Conservation (phyloP, 2,888 invertebrate species). For the Nymphalis polychloros region DNA sequence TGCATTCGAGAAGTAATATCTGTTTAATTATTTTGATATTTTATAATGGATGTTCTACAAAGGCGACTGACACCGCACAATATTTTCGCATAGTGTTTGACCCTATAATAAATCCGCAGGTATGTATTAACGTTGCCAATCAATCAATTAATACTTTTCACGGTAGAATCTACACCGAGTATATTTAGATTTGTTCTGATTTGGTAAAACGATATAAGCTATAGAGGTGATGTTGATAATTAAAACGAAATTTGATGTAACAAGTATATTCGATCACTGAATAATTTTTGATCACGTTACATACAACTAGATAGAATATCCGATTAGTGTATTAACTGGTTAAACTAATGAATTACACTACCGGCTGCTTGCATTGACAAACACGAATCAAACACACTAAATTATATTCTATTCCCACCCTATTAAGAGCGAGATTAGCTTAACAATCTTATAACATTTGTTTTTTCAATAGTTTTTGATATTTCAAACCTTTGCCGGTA, state of each 20-base stretch:
- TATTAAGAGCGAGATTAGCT: not conserved
- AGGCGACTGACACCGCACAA: no score
- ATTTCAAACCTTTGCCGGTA: no score
- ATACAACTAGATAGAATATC: constrained; percentile 68
- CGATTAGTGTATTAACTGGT: constrained; percentile 48
- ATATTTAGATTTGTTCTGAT: no score
- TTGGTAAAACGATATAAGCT: no score
- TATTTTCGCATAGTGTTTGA: no score
- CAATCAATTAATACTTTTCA: no score
- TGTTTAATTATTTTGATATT: no score
- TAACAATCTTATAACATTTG: constrained; percentile 1
- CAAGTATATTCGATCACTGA: constrained; percentile 82
- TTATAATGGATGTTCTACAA: no score
- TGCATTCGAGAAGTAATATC: no score
- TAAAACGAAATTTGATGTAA: constrained; percentile 62
- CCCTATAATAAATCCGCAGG: no score
- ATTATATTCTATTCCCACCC: not conserved
- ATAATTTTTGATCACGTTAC: constrained; percentile 63
- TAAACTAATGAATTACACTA: constrained; percentile 32
- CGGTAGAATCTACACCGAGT: no score
- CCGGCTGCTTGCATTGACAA: constrained; percentile 18
- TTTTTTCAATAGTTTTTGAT: not conserved
- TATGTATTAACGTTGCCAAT: no score
- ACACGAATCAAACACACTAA: constrained; percentile 9
- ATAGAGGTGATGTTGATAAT: not conserved